These are phyloP conservation scores for Cepaea nemoralis DNA, from an alignment of 1,140 invertebrate species.

Conservation along the genomic window DNA sequence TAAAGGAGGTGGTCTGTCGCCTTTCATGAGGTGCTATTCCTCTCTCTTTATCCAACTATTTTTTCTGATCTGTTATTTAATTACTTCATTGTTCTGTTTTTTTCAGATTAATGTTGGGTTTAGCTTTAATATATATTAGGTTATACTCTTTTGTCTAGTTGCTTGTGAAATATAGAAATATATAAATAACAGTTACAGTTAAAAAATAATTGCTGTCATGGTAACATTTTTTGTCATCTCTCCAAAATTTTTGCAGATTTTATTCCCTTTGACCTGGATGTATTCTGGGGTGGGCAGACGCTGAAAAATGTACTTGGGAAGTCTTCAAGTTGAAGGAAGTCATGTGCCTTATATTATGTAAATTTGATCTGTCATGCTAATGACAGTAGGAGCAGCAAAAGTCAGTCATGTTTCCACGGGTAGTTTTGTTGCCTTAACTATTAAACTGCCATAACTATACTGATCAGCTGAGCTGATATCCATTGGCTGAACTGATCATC, in stretches of 20 bases:
- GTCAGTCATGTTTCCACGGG: background rate
- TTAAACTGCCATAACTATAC: background rate
- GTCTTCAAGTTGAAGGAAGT: constrained; percentile 38
- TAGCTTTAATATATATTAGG: too few relatives aligned
- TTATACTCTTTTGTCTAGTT: too few relatives aligned
- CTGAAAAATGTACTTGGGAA: constrained; percentile 40
- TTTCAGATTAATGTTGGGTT: too few relatives aligned
- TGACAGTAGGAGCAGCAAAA: constrained; percentile 4
- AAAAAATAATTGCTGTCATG: too few relatives aligned
- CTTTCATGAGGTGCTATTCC: too few relatives aligned
- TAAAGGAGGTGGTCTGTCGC: too few relatives aligned
- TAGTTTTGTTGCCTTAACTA: background rate
- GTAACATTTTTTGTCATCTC: background rate
- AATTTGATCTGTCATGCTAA: background rate
- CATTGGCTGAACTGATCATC: background rate
- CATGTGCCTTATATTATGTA: constrained; percentile 4
- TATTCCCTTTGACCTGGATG: constrained; percentile 56
- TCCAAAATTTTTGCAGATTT: constrained; percentile 50
- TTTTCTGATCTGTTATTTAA: too few relatives aligned
- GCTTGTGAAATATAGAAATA: too few relatives aligned
- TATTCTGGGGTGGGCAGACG: constrained; percentile 52
- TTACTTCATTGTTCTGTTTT: too few relatives aligned
- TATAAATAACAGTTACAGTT: too few relatives aligned
- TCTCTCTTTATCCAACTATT: too few relatives aligned
- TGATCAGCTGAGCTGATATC: too few relatives aligned